Percentiles rank a stretch among this genome's conserved stretches.
Evolutionary conservation across 1,140 invertebrate genomes (phyloP).

Genomic region (Megathymus violae): DNA sequence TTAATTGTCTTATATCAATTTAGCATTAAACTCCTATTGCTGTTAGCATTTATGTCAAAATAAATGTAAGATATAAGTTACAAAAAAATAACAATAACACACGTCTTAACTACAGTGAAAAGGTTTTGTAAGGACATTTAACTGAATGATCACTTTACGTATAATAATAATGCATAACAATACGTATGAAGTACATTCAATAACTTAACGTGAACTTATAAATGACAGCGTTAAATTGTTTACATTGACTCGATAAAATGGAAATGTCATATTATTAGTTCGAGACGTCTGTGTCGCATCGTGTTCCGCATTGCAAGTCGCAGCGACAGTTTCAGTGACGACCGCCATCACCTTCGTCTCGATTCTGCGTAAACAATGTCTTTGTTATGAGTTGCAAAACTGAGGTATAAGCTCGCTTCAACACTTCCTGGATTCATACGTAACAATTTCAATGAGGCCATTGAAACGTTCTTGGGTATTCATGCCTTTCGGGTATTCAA

Average conservation of each 20-base stretch:
- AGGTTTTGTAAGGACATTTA: too few species aligned
- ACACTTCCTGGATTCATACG: conserved; percentile 27
- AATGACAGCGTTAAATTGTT: conserved; percentile 2
- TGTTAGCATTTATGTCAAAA: too few species aligned
- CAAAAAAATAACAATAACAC: too few species aligned
- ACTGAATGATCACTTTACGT: too few species aligned
- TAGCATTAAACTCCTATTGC: too few species aligned
- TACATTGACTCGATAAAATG: conserved; percentile 5
- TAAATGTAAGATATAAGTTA: too few species aligned
- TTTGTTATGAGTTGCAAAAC: conserved; percentile 29
- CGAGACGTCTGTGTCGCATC: conserved; percentile 9
- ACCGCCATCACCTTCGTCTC: background rate
- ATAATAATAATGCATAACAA: too few species aligned
- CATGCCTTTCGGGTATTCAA: background rate
- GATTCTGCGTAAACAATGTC: conserved; percentile 25
- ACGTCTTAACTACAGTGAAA: too few species aligned
- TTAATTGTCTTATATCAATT: too few species aligned
- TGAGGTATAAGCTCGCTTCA: conserved; percentile 6
- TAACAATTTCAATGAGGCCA: conserved; percentile 11
- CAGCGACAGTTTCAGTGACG: background rate
- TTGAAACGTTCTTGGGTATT: conserved; percentile 8
- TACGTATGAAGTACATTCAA: background rate
- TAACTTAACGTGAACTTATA: background rate
- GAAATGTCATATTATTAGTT: conserved; percentile 13
- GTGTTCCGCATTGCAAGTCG: conserved; percentile 21